Percentiles rank a stretch among this genome's conserved stretches.
Evolutionary conservation across 1,140 invertebrate species (phyloP).

Genomic region (Camponotus floridanus): DNA sequence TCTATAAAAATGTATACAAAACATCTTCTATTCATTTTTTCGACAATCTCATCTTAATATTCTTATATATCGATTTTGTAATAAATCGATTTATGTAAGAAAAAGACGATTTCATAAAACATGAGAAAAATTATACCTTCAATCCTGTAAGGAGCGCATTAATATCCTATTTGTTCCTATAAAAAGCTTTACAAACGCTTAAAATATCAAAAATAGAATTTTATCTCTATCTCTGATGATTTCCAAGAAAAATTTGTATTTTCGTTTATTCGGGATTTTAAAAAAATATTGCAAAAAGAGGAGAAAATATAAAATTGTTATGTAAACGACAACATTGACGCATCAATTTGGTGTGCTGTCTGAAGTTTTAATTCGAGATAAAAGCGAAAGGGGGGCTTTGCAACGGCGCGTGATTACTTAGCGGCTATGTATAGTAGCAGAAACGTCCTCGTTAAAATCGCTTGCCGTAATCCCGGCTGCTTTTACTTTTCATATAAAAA

Average conservation of each 20-base stretch:
- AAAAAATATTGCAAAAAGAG: not conserved
- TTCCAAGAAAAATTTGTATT: not conserved
- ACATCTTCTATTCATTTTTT: not conserved
- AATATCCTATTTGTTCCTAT: not conserved
- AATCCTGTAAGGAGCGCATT: not conserved
- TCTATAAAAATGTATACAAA: not conserved
- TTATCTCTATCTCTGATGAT: not conserved
- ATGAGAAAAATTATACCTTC: not conserved
- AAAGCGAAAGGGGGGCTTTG: constrained; percentile 59
- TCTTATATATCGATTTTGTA: not conserved
- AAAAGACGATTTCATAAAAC: constrained; percentile 16
- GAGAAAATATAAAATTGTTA: constrained; percentile 15
- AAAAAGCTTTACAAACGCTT: not conserved
- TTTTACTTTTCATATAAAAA: constrained; percentile 47
- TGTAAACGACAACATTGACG: constrained; percentile 30
- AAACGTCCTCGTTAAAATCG: constrained; percentile 61
- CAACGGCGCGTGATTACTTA: constrained; percentile 58
- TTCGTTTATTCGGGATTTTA: not conserved
- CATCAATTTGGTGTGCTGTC: constrained; percentile 45
- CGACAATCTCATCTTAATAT: not conserved
- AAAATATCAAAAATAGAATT: constrained; percentile 7
- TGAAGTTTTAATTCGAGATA: constrained; percentile 75
- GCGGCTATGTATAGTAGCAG: constrained; percentile 29
- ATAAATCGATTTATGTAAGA: not conserved
- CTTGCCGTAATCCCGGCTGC: constrained; percentile 49